These are phyloP conservation scores for Epistrophella euchroma DNA, from an alignment of 2,888 invertebrate genomes.

Conservation along the genomic window DNA sequence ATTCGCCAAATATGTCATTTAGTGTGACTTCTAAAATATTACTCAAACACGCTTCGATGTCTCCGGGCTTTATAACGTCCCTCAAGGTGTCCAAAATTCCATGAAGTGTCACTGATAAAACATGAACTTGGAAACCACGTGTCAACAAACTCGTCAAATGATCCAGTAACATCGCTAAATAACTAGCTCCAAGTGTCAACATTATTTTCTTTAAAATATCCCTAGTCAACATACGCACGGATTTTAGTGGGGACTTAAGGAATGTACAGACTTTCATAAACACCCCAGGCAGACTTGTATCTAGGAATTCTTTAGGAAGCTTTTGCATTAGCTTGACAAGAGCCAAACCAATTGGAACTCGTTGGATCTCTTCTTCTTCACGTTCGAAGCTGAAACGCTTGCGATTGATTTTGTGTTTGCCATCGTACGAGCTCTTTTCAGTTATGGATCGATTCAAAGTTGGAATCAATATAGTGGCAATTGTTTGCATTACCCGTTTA, in stretches of 20 bases:
- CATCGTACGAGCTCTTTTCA: constrained; percentile 89
- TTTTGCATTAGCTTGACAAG: constrained; percentile 95
- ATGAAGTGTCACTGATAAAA: constrained; percentile 94
- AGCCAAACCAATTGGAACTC: constrained; percentile 96
- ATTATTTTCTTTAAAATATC: constrained; percentile 97
- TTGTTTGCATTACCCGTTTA: constrained; percentile 89
- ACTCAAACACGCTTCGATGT: constrained; percentile 91
- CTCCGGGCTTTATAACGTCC: constrained; percentile 88
- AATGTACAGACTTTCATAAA: constrained; percentile 96
- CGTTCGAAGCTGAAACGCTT: constrained; percentile 88
- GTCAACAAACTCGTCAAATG: constrained; percentile 92
- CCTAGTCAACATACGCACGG: constrained; percentile 92
- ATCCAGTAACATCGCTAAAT: constrained; percentile 90
- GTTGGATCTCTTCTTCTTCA: constrained; percentile 95
- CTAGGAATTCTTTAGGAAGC: constrained; percentile 90
- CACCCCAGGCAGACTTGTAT: constrained; percentile 91
- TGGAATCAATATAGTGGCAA: constrained; percentile 90
- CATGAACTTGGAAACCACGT: constrained; percentile 97
- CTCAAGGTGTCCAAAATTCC: constrained; percentile 90
- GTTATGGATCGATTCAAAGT: constrained; percentile 90
- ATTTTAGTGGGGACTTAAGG: constrained; percentile 93
- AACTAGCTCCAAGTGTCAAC: constrained; percentile 92
- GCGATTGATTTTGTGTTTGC: constrained; percentile 91
- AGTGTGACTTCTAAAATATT: constrained; percentile 93
- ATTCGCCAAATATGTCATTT: constrained; percentile 94